Conservation (phyloP, 2,113 vertebrate genomes). For the Cebidichthys violaceus region DNA sequence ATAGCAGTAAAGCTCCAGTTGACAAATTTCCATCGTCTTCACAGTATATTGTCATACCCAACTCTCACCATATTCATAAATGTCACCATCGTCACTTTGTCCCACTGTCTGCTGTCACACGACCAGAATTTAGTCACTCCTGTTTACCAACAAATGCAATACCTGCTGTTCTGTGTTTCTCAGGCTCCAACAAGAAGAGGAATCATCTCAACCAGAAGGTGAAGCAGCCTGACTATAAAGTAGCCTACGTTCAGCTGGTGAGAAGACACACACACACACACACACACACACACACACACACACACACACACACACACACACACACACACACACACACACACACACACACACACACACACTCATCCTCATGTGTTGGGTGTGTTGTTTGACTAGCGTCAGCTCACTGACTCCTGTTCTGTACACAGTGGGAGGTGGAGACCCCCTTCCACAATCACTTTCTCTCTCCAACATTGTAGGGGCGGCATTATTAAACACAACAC, state of each 20-base stretch:
- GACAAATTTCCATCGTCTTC: background rate
- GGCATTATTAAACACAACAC: slow-evolving; percentile 56
- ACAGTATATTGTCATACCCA: background rate
- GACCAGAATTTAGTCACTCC: background rate
- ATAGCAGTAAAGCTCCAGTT: background rate
- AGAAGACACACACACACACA: slow-evolving; percentile 73
- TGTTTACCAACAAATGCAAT: slow-evolving; percentile 13
- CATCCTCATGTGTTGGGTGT: slow-evolving; percentile 26
- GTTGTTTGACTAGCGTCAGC: slow-evolving; percentile 41
- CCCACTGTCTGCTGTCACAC: background rate
- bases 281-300: slow-evolving; percentile 19
- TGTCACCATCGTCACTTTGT: slow-evolving; percentile 14
- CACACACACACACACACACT: slow-evolving; percentile 25
- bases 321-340: slow-evolving; percentile 28
- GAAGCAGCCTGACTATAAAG: slow-evolving; percentile 95
- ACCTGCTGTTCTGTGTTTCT: slow-evolving; percentile 38
- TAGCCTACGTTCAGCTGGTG: slow-evolving; percentile 97
- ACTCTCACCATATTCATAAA: slow-evolving; percentile 4
- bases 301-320: slow-evolving; percentile 29
- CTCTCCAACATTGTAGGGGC: slow-evolving; percentile 8
- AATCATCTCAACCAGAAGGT: slow-evolving; percentile 90
- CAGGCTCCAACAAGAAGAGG: slow-evolving; percentile 90
- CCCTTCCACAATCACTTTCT: slow-evolving; percentile 28
- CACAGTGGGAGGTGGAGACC: slow-evolving; percentile 44
- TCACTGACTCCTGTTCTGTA: slow-evolving; percentile 35